Conservation (phyloP, 64 coral and sea anemone genomes). For the Pocillopora damicornis region DNA sequence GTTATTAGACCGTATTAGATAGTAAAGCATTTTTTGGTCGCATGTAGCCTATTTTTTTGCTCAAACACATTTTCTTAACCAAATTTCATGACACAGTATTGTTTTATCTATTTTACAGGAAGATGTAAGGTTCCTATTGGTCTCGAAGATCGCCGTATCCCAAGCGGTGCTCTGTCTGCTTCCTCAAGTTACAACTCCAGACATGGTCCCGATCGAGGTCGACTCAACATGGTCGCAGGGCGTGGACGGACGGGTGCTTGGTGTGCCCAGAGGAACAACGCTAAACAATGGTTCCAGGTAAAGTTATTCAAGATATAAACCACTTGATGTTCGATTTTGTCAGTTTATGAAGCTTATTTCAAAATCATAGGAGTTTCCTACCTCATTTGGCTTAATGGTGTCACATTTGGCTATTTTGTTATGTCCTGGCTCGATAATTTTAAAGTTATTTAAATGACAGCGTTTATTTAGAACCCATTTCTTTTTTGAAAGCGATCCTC, state of each 20-base stretch:
- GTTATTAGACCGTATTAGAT: no score
- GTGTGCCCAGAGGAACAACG: constrained; percentile 35
- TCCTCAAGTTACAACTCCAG: constrained; percentile 65
- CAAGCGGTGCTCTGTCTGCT: constrained; percentile 61
- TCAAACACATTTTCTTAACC: not conserved
- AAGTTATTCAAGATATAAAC: no score
- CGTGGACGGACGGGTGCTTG: constrained; percentile 33
- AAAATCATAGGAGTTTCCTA: no score
- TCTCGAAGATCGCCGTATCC: constrained; percentile 72
- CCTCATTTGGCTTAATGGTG: no score
- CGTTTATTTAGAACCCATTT: no score
- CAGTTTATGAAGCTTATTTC: no score
- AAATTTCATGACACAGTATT: not conserved
- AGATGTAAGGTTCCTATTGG: constrained; percentile 61
- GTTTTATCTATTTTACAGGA: constrained; percentile 6
- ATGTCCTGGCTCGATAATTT: no score
- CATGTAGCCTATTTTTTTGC: no score
- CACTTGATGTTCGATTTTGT: no score
- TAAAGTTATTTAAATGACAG: no score
- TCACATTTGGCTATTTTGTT: no score
- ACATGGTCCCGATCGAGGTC: constrained; percentile 50
- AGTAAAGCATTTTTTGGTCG: not conserved
- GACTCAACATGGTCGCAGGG: constrained; percentile 39
- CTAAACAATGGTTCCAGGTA: constrained; percentile 51
- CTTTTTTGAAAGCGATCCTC: no score